These are phyloP conservation scores for Helicoverpa armigera DNA, from an alignment of 1,140 invertebrate species.

Conservation along the genomic window DNA sequence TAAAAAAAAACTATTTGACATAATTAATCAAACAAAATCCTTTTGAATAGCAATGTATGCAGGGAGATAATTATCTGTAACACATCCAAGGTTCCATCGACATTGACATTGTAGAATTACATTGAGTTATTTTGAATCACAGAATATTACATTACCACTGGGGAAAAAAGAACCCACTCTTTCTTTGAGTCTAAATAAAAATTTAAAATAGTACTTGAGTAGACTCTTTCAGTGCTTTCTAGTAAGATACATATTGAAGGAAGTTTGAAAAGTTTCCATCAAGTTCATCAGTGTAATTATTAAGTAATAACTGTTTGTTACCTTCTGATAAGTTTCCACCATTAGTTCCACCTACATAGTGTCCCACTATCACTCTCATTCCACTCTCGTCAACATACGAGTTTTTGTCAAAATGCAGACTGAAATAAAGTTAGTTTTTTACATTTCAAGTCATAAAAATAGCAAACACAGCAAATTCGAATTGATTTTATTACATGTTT, in stretches of 20 bases:
- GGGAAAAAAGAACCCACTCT: too few species aligned
- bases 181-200: too few species aligned
- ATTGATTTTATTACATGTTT: neutral
- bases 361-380: slow-evolving; percentile 93
- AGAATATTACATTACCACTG: too few species aligned
- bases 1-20: neutral
- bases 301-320: slow-evolving; percentile 62
- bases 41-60: slow-evolving; percentile 2
- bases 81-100: neutral
- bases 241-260: too few species aligned
- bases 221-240: too few species aligned
- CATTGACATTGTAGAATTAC: neutral
- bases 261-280: too few species aligned
- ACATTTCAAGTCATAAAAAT: too few species aligned
- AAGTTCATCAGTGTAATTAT: too few species aligned
- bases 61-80: neutral
- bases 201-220: too few species aligned
- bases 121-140: neutral
- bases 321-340: slow-evolving; percentile 91
- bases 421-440: slow-evolving; percentile 55
- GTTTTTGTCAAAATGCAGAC: slow-evolving; percentile 73
- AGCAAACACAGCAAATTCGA: neutral
- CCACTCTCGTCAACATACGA: slow-evolving; percentile 91
- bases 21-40: slow-evolving; percentile 6
- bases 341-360: slow-evolving; percentile 92